Base-by-base conservation (phyloP, 2,113 vertebrate genomes). In the Pycnonotus jocosus region DNA sequence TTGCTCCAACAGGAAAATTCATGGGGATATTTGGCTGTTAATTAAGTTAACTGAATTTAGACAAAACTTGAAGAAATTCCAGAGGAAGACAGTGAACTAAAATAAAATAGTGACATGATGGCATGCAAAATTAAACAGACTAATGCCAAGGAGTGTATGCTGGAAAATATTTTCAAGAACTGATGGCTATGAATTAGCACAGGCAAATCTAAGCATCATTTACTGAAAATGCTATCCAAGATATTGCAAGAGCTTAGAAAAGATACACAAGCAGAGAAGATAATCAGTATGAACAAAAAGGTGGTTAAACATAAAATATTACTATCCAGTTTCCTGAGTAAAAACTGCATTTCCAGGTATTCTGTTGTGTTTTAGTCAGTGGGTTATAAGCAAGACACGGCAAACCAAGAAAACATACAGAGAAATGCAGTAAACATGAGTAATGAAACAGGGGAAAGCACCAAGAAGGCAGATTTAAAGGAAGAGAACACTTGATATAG, bases 11-110 rank as follows among this genome's bases (percentile, higher is more conserved):
- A 37, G 60, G 60, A 88, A 94, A 58, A 88, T 37, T 81, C 44
- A 24, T 19, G 48, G 13, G 13, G 16, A 2, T 47, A 24, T 44
- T 78, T 76, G 31, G 14, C 23, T 1, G 0, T 58, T 81, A 40
- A 60, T 50, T 64, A 80, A 66, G 37, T 92, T 88, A 60, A 66
- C 23, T 62, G 35, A 71, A 56, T 83, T 83, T 68, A 78, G 22
- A 40, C 40, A 83, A 96, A 86, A 64, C 40, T 64, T 82, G n/a
- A 86, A 93, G 60, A 88, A 77, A 95, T 83, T 88, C 31, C 60
- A 68, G 56, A 71, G 37, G 33, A 83, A 94, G 45, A 10, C 42
- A 58, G 42, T 8, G 16, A 86, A 66, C 23, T 51, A 62, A 71
- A 38, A 60, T 40, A 42, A 93, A 92, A 81, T 7, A 19, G 44